Evolutionary conservation across 2,888 invertebrate genomes (phyloP).

Genomic region (Dendrolimus pini): DNA sequence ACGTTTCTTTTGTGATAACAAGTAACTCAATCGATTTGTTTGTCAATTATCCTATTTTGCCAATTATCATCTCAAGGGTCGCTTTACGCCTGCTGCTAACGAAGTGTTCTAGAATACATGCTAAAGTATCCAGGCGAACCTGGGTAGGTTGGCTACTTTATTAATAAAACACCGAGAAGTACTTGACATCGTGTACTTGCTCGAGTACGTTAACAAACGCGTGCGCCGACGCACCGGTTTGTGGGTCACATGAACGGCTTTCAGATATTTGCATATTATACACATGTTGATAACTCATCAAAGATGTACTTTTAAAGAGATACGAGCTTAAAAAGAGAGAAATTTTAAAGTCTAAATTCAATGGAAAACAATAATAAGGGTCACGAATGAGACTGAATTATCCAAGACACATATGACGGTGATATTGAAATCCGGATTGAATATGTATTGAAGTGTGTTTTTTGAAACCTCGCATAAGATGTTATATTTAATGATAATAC

Average conservation of each 20-base stretch:
- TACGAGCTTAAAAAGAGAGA: constrained; percentile 25
- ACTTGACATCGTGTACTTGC: too few relatives aligned
- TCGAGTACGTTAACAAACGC: too few relatives aligned
- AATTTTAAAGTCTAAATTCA: constrained; percentile 16
- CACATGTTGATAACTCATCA: constrained; percentile 26
- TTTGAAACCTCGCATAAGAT: neutral
- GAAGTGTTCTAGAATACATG: too few relatives aligned
- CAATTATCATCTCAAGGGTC: too few relatives aligned
- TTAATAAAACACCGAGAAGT: too few relatives aligned
- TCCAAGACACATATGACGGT: neutral
- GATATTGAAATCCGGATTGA: neutral
- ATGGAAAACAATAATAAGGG: neutral
- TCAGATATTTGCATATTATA: constrained; percentile 52
- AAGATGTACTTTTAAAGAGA: constrained; percentile 19
- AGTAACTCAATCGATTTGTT: too few relatives aligned
- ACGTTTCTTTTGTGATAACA: too few relatives aligned
- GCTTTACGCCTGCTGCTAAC: too few relatives aligned
- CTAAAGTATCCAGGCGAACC: too few relatives aligned
- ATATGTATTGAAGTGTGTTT: neutral
- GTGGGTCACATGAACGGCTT: constrained; percentile 56
- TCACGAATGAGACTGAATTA: neutral
- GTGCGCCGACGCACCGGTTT: constrained; percentile 18
- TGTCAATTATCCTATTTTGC: too few relatives aligned
- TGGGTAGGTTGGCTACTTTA: too few relatives aligned
- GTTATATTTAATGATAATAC: neutral